Evolutionary conservation across 2,888 invertebrate genomes (phyloP).

Genomic region (Eilema depressum): DNA sequence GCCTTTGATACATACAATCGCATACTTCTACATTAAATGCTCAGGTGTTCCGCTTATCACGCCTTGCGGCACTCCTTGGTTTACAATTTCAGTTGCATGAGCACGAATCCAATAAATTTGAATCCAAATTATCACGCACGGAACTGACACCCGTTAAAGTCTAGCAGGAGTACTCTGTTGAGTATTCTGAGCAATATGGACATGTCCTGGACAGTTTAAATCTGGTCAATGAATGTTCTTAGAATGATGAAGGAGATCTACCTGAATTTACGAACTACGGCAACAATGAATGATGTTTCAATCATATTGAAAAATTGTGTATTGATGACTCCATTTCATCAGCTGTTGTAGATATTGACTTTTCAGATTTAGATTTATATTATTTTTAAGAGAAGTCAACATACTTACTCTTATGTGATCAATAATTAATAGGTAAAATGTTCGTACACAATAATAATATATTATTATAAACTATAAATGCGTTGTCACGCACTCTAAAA

Average conservation of each 20-base stretch:
- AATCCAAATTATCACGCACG: background rate
- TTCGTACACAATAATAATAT: too few relatives aligned
- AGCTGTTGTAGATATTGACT: too few relatives aligned
- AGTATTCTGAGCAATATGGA: background rate
- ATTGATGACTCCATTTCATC: too few relatives aligned
- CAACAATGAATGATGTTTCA: background rate
- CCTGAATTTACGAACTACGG: background rate
- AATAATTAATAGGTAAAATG: too few relatives aligned
- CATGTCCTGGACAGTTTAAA: background rate
- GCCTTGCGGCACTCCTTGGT: conserved; percentile 10
- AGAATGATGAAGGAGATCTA: background rate
- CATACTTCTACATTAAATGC: conserved; percentile 16
- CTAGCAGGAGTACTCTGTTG: background rate
- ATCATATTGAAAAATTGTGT: background rate
- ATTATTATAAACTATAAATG: too few relatives aligned
- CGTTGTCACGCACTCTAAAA: too few relatives aligned
- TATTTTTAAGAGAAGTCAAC: too few relatives aligned
- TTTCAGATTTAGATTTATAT: too few relatives aligned
- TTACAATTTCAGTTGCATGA: background rate
- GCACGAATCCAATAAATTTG: background rate
- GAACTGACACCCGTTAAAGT: background rate
- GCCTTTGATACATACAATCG: conserved; percentile 2
- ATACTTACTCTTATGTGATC: too few relatives aligned
- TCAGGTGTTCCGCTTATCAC: conserved; percentile 16
- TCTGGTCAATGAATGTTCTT: background rate